phyloP scores from a whole-genome alignment of 2,888 invertebrate species.

The Pteria penguin region DNA sequence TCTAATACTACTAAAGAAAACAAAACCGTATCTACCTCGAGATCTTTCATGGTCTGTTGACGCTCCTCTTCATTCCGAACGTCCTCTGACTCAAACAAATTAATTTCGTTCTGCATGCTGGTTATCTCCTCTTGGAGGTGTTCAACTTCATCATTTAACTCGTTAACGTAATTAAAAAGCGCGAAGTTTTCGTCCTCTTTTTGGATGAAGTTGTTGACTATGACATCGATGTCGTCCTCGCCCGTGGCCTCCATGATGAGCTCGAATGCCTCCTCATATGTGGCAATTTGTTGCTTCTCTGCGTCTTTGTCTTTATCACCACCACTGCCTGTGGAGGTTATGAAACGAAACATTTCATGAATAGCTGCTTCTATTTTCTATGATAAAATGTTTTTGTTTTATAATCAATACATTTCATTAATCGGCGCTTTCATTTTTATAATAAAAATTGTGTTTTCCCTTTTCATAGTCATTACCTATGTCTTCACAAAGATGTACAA shows the following conservation, averaged over 20 bases:
- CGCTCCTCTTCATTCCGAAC: constrained; percentile 56
- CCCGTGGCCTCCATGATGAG: constrained; percentile 84
- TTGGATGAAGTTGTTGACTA: constrained; percentile 87
- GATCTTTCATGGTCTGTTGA: constrained; percentile 53
- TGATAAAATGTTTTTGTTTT: too few species aligned
- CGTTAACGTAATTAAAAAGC: constrained; percentile 90
- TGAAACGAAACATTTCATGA: too few species aligned
- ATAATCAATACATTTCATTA: too few species aligned
- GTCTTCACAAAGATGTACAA: too few species aligned
- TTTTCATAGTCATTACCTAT: too few species aligned
- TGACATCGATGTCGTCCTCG: constrained; percentile 74
- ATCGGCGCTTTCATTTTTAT: too few species aligned
- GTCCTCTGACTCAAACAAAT: constrained; percentile 62
- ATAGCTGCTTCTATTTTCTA: too few species aligned
- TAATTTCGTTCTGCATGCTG: constrained; percentile 81
- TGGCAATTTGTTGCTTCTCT: constrained; percentile 85
- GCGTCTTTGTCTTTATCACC: constrained; percentile 84
- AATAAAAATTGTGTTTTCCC: too few species aligned
- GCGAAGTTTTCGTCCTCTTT: constrained; percentile 94
- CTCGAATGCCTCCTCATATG: constrained; percentile 87
- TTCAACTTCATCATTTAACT: constrained; percentile 84
- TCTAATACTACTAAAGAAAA: neutral
- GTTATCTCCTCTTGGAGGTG: constrained; percentile 64
- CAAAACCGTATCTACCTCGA: constrained; percentile 56
- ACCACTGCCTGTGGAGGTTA: neutral